Conservation (phyloP, 2,113 vertebrate species). For the Ciconia maguari region DNA sequence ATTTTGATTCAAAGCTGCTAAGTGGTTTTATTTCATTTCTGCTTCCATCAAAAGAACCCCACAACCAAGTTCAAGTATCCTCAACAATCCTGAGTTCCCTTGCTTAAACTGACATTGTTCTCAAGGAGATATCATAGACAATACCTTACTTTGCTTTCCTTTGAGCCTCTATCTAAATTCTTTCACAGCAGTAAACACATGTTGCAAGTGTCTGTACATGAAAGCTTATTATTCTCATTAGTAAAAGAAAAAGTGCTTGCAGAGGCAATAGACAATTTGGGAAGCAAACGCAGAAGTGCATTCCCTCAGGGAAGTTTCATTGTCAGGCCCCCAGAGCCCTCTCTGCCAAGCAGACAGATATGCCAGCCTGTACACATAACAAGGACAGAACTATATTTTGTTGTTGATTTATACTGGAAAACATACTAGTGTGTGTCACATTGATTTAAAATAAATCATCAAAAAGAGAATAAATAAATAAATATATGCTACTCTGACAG, state of each 20-base stretch:
- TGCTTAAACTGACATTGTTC: constrained; percentile 46
- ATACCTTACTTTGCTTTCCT: constrained; percentile 47
- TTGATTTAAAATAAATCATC: constrained; percentile 51
- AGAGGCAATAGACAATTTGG: constrained; percentile 42
- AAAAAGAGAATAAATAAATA: constrained; percentile 32
- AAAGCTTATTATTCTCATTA: constrained; percentile 65
- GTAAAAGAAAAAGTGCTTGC: constrained; percentile 54
- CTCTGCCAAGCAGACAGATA: neutral
- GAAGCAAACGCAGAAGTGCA: constrained; percentile 3
- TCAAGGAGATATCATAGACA: constrained; percentile 42
- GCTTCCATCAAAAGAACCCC: constrained; percentile 41
- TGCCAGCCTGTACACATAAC: neutral
- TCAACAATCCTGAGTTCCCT: constrained; percentile 25
- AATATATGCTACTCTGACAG: neutral
- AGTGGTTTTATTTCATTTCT: constrained; percentile 45
- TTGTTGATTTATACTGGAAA: constrained; percentile 39
- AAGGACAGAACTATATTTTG: constrained; percentile 47
- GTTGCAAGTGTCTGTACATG: constrained; percentile 20
- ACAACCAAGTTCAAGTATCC: constrained; percentile 42
- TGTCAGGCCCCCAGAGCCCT: neutral
- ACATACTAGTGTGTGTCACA: constrained; percentile 1
- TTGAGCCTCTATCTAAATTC: constrained; percentile 33
- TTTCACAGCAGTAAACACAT: constrained; percentile 42
- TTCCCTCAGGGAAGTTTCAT: constrained; percentile 31
- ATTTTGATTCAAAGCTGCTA: constrained; percentile 45